Evolutionary conservation across 2,113 vertebrate species (phyloP), one percentile per base, ranked within the genome.

Genomic region (Eulemur macaco): DNA sequence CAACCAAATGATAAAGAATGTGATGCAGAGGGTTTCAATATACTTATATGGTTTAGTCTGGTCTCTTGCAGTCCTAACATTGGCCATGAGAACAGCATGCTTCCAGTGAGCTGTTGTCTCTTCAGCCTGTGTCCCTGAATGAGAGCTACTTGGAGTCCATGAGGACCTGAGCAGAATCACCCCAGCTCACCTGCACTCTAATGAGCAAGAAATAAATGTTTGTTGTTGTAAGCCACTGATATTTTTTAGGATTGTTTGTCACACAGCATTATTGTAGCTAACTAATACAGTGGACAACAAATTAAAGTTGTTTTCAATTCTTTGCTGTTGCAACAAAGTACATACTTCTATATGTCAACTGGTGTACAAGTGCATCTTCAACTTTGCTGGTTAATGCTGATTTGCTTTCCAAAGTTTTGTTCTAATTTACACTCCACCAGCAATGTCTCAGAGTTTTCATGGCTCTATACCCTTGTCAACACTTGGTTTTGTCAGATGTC

Each of bases 401-500:
- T 74, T 86, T 89, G 42, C 93, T 96, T 92, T 74, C 92, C 77
- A 45, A 71, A 89, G 31, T 84, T 89, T 83, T 86, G 5, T 83
- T 31, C 20, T 56, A 86, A 94, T 86, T 94, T 86, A 58, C 73
- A 82, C 73, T 54, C 71, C 9, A 39, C 39, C 23, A 37, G 78
- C 37, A 39, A 64, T 77, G 42, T 37, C 63, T 83, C 76, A 8
- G 93, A 23, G 21, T 80, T 96, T 78, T 64, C 50, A 0, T 64
- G 82, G 73, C 18, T 76, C 60, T 52, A 21, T 8, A 4, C 80
- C 34, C 82, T 93, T 96, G 92, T 58, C 89, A 89, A 58, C 42
- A 74, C 83, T 96, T 91, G 83, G 58, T 77, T 96, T 64, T 96
- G 86, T 89, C 92, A 89, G 86, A 47, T 74, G 78, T 93, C 95